Evolutionary conservation across 1,140 invertebrate genomes (phyloP), one percentile per base, ranked within the genome.

Genomic region (Chelonus insularis): DNA sequence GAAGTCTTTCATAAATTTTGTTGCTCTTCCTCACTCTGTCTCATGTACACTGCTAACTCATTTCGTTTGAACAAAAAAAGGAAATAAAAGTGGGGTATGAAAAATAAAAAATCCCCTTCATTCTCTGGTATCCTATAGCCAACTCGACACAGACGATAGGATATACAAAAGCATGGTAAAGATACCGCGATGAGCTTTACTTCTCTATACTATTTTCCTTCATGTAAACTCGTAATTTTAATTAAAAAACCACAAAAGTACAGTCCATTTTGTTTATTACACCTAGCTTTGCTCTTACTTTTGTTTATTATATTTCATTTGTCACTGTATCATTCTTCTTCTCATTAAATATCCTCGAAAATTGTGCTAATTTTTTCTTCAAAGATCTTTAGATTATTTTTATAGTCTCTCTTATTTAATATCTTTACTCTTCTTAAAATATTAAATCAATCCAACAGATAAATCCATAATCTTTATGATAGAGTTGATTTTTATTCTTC

Each of bases 221-320:
- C 36, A 14, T 39, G 8, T 50, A 34, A 23, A 25, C 41, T 55
- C 39, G 50, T 61, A 61, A 61, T 61, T 55, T 61, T 61, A 61
- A 61, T 61, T 61, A 61, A 61, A 61, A 61, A 55, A 36, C 51
- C 25, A 39, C 5, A 47, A 37, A 16, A 41, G 41, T 18, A 52
- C 48, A 29, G 48, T 61, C 51, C 51, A 61, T 61, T 61, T 61
- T 54, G 59, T 61, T 61, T 55, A 55, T 61, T 47, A 61, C 41
- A 21, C 21, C 20, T 36, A 23, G 8, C 20, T 23, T 23, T 48
- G 36, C 12, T 14, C 52, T 45, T 11, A 29, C 11, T 11, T 14
- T 55, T 54, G 51, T 45, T 32, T 60, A 52, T 48, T 50, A 12
- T 34, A 23, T n/a, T 36, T 21, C 32, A 61, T 61, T 14, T 14